A percentile compares a stretch with the other conserved stretches of the same genome.
These are phyloP conservation scores for Heliothis virescens DNA, from an alignment of 1,140 invertebrate species.

Conservation along the genomic window DNA sequence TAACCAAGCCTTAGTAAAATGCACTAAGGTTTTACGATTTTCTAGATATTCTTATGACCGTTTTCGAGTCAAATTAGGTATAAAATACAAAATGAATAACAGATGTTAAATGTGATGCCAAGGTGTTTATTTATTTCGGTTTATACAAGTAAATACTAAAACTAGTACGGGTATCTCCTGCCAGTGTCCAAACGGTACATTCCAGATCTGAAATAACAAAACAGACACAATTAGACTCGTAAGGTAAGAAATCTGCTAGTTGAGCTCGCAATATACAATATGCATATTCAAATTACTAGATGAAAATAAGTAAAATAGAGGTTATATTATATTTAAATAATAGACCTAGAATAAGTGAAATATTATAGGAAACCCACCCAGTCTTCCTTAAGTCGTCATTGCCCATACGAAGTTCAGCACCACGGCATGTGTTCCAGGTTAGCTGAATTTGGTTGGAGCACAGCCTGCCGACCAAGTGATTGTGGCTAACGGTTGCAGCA, in stretches of 20 bases:
- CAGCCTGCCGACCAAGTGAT: slow-evolving; percentile 65
- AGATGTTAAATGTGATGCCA: too few species aligned
- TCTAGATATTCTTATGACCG: too few species aligned
- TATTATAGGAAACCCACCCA: slow-evolving; percentile 57
- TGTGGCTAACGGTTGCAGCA: slow-evolving; percentile 76
- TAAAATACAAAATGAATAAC: too few species aligned
- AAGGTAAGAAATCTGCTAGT: background rate
- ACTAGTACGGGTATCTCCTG: slow-evolving; percentile 12
- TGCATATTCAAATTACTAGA: too few species aligned
- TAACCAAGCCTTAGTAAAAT: too few species aligned
- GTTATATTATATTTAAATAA: too few species aligned
- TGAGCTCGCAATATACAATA: background rate
- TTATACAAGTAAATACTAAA: background rate
- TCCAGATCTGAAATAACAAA: slow-evolving; percentile 13
- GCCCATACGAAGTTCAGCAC: slow-evolving; percentile 63
- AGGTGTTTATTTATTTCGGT: too few species aligned
- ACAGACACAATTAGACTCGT: background rate
- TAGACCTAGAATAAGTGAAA: too few species aligned
- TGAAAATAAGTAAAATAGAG: too few species aligned
- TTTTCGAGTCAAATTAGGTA: too few species aligned
- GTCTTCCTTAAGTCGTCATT: slow-evolving; percentile 67
- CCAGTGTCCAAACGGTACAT: slow-evolving; percentile 20
- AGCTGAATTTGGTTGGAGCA: slow-evolving; percentile 63
- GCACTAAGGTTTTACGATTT: too few species aligned
- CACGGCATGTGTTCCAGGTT: slow-evolving; percentile 63